A percentile compares a stretch with the other conserved stretches of the same genome.
These are phyloP conservation scores for Piezodorus guildinii DNA, from an alignment of 1,140 invertebrate species.

Conservation along the genomic window DNA sequence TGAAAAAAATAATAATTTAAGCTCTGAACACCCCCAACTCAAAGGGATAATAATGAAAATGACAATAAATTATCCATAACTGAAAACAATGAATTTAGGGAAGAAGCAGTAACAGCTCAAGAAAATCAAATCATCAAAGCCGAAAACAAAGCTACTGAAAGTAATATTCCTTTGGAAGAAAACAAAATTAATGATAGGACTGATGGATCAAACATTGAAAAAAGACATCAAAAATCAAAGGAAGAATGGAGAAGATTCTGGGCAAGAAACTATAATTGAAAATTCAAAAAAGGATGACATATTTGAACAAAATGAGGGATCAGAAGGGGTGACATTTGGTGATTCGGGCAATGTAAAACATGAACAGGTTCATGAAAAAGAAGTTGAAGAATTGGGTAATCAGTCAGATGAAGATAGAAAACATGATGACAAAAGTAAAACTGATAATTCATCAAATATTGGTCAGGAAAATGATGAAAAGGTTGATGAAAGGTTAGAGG, in stretches of 20 bases:
- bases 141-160: neutral
- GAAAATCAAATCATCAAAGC: neutral
- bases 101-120: slow-evolving; percentile 9
- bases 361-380: slow-evolving; percentile 5
- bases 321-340: slow-evolving; percentile 19
- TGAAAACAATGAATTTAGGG: slow-evolving; percentile 5
- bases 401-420: slow-evolving; percentile 22
- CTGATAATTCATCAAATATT: slow-evolving; percentile 21
- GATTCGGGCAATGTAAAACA: no score
- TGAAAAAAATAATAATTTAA: slow-evolving; percentile 8
- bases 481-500: neutral
- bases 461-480: slow-evolving; percentile 10
- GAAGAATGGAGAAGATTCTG: slow-evolving; percentile 9
- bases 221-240: neutral
- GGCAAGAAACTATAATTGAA: slow-evolving; percentile 10
- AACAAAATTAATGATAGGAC: neutral
- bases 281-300: slow-evolving; percentile 35
- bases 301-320: slow-evolving; percentile 33
- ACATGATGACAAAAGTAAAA: slow-evolving; percentile 12
- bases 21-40: neutral
- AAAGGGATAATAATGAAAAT: neutral
- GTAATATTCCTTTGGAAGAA: slow-evolving; percentile 8
- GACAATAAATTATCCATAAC: neutral
- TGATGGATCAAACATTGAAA: slow-evolving; percentile 15
- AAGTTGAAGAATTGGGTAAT: slow-evolving; percentile 5